phyloP scores from a whole-genome alignment of 1,140 invertebrate genomes.

The Ceratina japonica region DNA sequence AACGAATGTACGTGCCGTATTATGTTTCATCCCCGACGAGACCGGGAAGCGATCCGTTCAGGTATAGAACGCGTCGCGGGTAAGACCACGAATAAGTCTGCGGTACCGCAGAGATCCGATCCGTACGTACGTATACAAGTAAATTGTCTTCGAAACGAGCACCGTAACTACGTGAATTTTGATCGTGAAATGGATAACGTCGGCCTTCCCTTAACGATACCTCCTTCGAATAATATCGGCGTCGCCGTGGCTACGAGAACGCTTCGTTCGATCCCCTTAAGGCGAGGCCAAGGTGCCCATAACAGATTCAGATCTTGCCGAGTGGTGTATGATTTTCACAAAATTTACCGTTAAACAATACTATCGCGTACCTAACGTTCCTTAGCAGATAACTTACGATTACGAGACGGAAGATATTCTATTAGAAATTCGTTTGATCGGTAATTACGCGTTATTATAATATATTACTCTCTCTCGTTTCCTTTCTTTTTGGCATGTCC shows the following conservation, averaged over 20 bases:
- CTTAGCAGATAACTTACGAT: constrained; percentile 18
- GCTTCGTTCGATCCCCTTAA: constrained; percentile 60
- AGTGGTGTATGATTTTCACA: constrained; percentile 16
- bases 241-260: constrained; percentile 6
- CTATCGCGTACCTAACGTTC: constrained; percentile 1
- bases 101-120: neutral
- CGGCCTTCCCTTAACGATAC: constrained; percentile 74
- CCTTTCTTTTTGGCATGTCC: constrained; percentile 77
- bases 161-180: constrained; percentile 38
- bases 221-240: constrained; percentile 26
- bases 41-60: constrained; percentile 22
- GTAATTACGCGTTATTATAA: constrained; percentile 54
- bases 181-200: constrained; percentile 73
- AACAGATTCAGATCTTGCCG: constrained; percentile 50
- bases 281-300: constrained; percentile 78
- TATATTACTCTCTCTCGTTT: constrained; percentile 67
- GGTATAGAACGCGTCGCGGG: constrained; percentile 37
- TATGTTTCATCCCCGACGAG: constrained; percentile 29
- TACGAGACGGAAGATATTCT: neutral
- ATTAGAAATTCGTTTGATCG: constrained; percentile 54
- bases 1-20: constrained; percentile 50
- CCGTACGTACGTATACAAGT: neutral
- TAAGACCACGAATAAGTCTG: constrained; percentile 14
- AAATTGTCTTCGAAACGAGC: constrained; percentile 12
- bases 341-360: constrained; percentile 9